Evolutionary conservation across 2,888 invertebrate species (phyloP).

Genomic region (Brachypalpus laphriformis): DNA sequence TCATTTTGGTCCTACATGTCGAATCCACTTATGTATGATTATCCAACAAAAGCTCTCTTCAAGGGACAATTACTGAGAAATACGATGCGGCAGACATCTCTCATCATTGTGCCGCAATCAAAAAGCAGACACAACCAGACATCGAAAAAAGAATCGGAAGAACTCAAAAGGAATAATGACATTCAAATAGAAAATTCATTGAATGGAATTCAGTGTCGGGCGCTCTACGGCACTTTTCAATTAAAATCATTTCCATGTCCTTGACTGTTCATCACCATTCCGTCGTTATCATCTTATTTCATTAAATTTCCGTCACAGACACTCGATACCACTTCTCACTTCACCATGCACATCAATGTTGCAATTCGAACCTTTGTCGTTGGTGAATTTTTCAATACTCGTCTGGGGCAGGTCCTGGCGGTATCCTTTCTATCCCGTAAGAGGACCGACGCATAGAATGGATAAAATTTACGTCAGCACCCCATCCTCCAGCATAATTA

Average conservation of each 20-base stretch:
- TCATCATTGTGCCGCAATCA: background rate
- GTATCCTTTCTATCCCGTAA: background rate
- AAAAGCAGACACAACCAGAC: conserved; percentile 12
- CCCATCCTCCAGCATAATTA: background rate
- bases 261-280: conserved; percentile 26
- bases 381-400: background rate
- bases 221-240: conserved; percentile 16
- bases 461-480: background rate
- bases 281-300: background rate
- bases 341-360: background rate
- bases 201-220: conserved; percentile 28
- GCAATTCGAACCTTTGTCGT: background rate
- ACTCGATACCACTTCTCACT: conserved; percentile 27
- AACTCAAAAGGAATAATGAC: conserved; percentile 36
- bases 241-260: conserved; percentile 54
- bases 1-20: background rate
- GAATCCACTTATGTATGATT: background rate
- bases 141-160: background rate
- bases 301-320: conserved; percentile 17
- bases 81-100: conserved; percentile 34
- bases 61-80: conserved; percentile 36
- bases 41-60: conserved; percentile 24
- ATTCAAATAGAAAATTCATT: conserved; percentile 47
- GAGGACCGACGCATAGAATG: background rate
- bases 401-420: conserved; percentile 1